Evolutionary conservation across 53 echinoderm and acorn worm species (phyloP).

Genomic region (Stichopus horrens): DNA sequence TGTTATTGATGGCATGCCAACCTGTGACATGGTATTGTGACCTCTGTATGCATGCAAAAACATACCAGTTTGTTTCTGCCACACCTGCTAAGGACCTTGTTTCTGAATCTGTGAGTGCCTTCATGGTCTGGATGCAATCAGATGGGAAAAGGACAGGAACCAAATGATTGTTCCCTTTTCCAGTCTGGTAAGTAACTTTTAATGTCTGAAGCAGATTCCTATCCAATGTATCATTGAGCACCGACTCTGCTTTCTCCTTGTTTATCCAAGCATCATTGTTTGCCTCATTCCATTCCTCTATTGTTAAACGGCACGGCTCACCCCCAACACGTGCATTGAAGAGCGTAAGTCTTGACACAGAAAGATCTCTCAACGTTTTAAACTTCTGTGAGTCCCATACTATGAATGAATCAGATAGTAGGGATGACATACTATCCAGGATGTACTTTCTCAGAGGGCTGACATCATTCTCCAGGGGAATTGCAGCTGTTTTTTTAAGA

Average conservation of each 20-base stretch:
- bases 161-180: conserved; percentile 61
- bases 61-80: conserved; percentile 41
- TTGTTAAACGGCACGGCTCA: conserved; percentile 59
- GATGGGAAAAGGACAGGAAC: conserved; percentile 62
- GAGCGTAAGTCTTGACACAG: conserved; percentile 57
- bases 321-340: conserved; percentile 73
- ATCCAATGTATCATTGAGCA: conserved; percentile 62
- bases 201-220: conserved; percentile 29
- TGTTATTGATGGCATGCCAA: conserved; percentile 55
- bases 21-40: conserved; percentile 60
- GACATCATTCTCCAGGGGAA: conserved; percentile 67
- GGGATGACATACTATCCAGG: not conserved
- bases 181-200: conserved; percentile 68
- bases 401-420: conserved; percentile 28
- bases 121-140: conserved; percentile 56
- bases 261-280: conserved; percentile 61
- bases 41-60: conserved; percentile 51
- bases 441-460: conserved; percentile 46
- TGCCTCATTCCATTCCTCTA: conserved; percentile 69
- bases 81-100: conserved; percentile 33
- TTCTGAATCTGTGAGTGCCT: conserved; percentile 31
- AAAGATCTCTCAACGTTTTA: conserved; percentile 47
- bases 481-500: conserved; percentile 49
- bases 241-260: conserved; percentile 1
- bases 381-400: conserved; percentile 48